Base-by-base conservation (phyloP, 2,797 vertebrate genomes). In the Anas georgica region DNA sequence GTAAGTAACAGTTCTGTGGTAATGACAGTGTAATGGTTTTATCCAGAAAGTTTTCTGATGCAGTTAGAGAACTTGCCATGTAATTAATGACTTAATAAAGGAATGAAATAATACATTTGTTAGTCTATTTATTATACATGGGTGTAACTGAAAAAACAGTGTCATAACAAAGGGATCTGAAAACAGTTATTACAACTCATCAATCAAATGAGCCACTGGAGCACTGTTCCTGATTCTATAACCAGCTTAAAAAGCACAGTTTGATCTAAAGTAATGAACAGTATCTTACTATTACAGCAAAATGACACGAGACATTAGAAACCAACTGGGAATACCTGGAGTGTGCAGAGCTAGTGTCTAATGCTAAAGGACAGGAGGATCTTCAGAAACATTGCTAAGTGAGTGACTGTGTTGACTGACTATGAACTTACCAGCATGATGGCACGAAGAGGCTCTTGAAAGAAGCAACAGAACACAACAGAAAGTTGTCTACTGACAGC, bases 71-170 rank as follows among this genome's bases (percentile, higher is more conserved):
- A 68, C 17, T 68, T 90, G 12, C 33, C 59, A 5, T 74, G 26
- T 77, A 91, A 93, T 52, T 88, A 77, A 87, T 83, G 2, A 83
- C 43, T 83, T 93, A 85, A 90, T 92, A 92, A 91, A 94, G 67
- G 60, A 39, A 77, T 80, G 3, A 79, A 90, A 59, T 66, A 82
- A 81, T 80, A 25, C 3, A 0, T 74, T 86, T 91, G 70, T 80
- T 73, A 80, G 82, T 28, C 43, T 90, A 21, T 69, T 91, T 63
- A 55, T 94, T 92, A 76, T 60, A 46, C 14, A 73, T 45, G 70
- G 22, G 23, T 72, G 64, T 72, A 89, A 59, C 63, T 60, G 87
- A 91, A 87, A 91, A 93, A 48, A 31, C 56, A 67, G 48, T 33
- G 37, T 82, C 62, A 58, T 37, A 52, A 28, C 60, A 82, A 81